Evolutionary conservation across 2,888 invertebrate genomes (phyloP).

Genomic region (Cheiracanthium punctorium): DNA sequence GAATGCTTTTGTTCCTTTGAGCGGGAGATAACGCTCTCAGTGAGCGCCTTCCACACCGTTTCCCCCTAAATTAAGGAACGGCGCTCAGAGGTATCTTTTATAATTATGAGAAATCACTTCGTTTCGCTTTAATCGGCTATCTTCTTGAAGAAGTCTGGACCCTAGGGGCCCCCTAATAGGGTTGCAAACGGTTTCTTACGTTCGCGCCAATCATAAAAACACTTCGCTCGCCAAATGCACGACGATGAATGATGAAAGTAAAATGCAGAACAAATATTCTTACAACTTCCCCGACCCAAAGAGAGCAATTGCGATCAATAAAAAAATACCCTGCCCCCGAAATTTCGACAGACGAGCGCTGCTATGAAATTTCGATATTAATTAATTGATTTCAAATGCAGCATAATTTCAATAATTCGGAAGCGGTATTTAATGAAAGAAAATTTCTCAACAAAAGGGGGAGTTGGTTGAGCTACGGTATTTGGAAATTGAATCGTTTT

Average conservation of each 20-base stretch:
- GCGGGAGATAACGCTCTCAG: constrained; percentile 58
- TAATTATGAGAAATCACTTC: constrained; percentile 71
- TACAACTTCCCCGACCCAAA: neutral
- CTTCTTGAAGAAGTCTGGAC: constrained; percentile 67
- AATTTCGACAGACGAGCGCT: neutral
- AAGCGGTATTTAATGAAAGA: too few species aligned
- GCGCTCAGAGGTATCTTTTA: constrained; percentile 70
- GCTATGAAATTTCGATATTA: neutral
- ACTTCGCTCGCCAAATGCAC: constrained; percentile 5
- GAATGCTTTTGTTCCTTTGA: constrained; percentile 66
- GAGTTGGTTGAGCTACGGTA: too few species aligned
- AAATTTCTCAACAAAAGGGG: too few species aligned
- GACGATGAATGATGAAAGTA: neutral
- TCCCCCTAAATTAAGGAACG: constrained; percentile 67
- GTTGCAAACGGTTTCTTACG: constrained; percentile 54
- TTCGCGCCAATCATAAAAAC: constrained; percentile 60
- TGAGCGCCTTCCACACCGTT: constrained; percentile 24
- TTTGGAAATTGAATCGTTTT: too few species aligned
- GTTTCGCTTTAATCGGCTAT: constrained; percentile 69
- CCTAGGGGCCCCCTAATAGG: constrained; percentile 65
- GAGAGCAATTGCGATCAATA: neutral
- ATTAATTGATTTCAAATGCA: neutral
- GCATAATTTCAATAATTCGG: too few species aligned
- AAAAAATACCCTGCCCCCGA: neutral
- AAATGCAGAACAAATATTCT: neutral